Percentiles rank a stretch among this genome's conserved stretches.
These are phyloP conservation scores for Caloenas nicobarica DNA, from an alignment of 2,113 vertebrate species.

Conservation along the genomic window DNA sequence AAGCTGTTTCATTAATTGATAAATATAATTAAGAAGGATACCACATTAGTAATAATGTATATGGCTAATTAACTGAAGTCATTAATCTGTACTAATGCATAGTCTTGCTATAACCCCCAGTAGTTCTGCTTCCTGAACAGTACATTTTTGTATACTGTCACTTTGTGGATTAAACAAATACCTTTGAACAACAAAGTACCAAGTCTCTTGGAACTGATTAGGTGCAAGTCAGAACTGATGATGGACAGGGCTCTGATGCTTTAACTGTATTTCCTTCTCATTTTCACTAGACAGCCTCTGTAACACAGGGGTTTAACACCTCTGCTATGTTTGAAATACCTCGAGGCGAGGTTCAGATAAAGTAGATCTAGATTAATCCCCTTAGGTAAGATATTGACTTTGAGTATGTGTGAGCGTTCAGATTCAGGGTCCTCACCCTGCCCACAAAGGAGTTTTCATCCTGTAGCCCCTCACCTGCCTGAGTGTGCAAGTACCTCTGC, in stretches of 20 bases:
- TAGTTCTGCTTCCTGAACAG: not conserved
- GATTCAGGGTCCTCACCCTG: not conserved
- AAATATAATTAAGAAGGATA: conserved; percentile 70
- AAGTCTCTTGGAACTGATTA: not conserved
- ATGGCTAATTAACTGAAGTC: conserved; percentile 66
- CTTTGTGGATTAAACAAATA: not conserved
- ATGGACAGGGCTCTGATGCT: not conserved
- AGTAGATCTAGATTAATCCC: too few relatives aligned
- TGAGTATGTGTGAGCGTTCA: too few relatives aligned
- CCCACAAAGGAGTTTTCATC: not conserved
- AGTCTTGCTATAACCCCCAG: not conserved
- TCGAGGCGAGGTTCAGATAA: not conserved
- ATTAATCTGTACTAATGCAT: conserved; percentile 22
- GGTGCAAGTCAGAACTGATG: not conserved
- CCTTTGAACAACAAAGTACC: not conserved
- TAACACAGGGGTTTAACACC: not conserved
- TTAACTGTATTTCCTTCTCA: not conserved
- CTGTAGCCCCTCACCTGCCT: not conserved
- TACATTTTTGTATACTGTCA: not conserved
- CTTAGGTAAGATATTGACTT: too few relatives aligned
- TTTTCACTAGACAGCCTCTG: not conserved
- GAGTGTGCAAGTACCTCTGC: too few relatives aligned
- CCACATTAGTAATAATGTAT: conserved; percentile 70
- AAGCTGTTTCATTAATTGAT: conserved; percentile 70
- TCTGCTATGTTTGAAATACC: not conserved